Evolutionary conservation across 2,113 vertebrate species (phyloP), one percentile per base, ranked within the genome.

Genomic region (Panthera leo): DNA sequence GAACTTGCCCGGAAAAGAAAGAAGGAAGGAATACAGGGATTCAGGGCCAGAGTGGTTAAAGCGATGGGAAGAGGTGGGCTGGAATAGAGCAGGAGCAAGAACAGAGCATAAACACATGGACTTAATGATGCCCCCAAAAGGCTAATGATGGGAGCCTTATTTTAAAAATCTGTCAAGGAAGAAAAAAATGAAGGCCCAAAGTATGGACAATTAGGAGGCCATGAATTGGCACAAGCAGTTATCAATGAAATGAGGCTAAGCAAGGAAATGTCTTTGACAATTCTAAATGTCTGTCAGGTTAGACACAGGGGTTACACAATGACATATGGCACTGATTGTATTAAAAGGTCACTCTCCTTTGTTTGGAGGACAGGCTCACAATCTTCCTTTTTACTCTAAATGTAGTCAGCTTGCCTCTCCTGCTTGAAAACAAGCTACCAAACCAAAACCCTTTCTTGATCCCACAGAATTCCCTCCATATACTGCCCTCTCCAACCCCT

Each of bases 121-220:
- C 25, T 53, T 27, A 21, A 42, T 10, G 68, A 67, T 25, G 84
- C 31, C 87, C 61, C 68, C 2, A 1, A 86, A 76, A 87, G 34
- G 70, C 42, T 73, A 15, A 15, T 9, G 27, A 84, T 0, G 5
- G 39, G 71, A 93, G 39, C 42, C 23, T 87, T 83, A 68, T 76
- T 91, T 80, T 27, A 36, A 79, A 73, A 87, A 86, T n/a, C 45
- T 94, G 63, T 79, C 83, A 80, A 51, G 73, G 91, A 75, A 65
- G 68, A 96, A 95, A 94, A 95, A 89, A 94, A 76, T 42, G 75
- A 92, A 92, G 27, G 75, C 31, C 65, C 80, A 29, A 25, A 29
- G 19, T 51, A 18, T 78, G 70, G 79, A 70, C 55, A 39, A 55
- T 92, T 42, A 89, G 79, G 76, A 65, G 45, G 71, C 48, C 42